Conservation (phyloP, 2,888 invertebrate species). For the Cephus runcator region DNA sequence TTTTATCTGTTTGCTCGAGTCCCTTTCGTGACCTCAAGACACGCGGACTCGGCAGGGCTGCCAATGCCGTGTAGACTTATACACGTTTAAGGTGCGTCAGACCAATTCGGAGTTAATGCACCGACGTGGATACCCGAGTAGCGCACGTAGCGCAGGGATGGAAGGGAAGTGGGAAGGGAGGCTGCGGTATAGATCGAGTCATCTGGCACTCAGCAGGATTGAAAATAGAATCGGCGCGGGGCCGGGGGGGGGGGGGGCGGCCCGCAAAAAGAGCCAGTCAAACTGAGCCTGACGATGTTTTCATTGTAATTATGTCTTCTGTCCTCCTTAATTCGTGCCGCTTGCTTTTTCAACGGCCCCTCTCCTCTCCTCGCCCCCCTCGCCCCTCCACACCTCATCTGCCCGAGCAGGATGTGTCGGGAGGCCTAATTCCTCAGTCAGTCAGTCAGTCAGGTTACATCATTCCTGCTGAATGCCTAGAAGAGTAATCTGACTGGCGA, state of each 20-base stretch:
- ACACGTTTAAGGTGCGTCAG: background rate
- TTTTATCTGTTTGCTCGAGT: constrained; percentile 49
- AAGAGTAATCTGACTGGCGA: background rate
- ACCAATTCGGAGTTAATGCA: background rate
- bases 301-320: constrained; percentile 54
- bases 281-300: constrained; percentile 54
- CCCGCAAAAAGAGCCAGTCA: constrained; percentile 33
- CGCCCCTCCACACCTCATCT: constrained; percentile 10
- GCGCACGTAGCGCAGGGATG: background rate
- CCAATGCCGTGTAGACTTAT: background rate
- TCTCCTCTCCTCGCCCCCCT: constrained; percentile 13
- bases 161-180: background rate
- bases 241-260: constrained; percentile 16
- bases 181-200: constrained; percentile 44
- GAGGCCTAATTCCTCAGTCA: background rate
- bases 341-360: constrained; percentile 3
- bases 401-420: background rate
- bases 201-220: constrained; percentile 62
- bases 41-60: background rate
- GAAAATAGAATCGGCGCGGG: constrained; percentile 56
- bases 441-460: background rate
- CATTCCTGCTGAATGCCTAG: background rate
- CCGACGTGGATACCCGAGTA: background rate
- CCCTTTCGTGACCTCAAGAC: constrained; percentile 8
- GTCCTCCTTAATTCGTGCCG: constrained; percentile 19